These are phyloP conservation scores for Strix uralensis DNA, from an alignment of 2,113 vertebrate genomes.

Conservation along the genomic window DNA sequence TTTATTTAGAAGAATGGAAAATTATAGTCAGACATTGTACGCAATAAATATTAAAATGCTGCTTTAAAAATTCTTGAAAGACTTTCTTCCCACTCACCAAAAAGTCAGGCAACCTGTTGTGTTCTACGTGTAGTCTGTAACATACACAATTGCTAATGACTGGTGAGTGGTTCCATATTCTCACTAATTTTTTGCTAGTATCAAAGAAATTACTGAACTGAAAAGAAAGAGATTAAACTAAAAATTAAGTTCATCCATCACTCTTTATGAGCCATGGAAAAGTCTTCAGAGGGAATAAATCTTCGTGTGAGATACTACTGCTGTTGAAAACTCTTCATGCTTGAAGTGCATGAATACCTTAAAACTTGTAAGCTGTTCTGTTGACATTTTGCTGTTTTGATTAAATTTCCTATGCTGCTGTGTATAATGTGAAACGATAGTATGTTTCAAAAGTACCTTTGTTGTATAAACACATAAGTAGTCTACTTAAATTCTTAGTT, in stretches of 20 bases:
- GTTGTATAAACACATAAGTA: not conserved
- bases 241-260: conserved; percentile 84
- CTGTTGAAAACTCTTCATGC: conserved; percentile 55
- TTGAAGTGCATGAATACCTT: conserved; percentile 59
- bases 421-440: not conserved
- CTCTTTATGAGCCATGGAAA: conserved; percentile 80
- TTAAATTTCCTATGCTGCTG: conserved; percentile 18
- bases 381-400: conserved; percentile 60
- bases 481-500: not conserved
- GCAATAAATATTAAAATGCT: not conserved
- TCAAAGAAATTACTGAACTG: conserved; percentile 75
- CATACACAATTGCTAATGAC: conserved; percentile 22
- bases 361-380: conserved; percentile 49
- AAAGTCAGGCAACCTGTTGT: not conserved
- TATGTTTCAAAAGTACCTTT: not conserved
- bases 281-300: conserved; percentile 74
- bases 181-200: conserved; percentile 72
- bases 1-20: not conserved
- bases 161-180: conserved; percentile 53
- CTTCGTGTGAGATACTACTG: conserved; percentile 60
- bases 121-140: not conserved
- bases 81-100: not conserved
- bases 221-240: conserved; percentile 78
- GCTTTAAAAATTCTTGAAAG: not conserved
- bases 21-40: not conserved